phyloP scores from a whole-genome alignment of 2,888 invertebrate genomes.

The Papilio gigon region DNA sequence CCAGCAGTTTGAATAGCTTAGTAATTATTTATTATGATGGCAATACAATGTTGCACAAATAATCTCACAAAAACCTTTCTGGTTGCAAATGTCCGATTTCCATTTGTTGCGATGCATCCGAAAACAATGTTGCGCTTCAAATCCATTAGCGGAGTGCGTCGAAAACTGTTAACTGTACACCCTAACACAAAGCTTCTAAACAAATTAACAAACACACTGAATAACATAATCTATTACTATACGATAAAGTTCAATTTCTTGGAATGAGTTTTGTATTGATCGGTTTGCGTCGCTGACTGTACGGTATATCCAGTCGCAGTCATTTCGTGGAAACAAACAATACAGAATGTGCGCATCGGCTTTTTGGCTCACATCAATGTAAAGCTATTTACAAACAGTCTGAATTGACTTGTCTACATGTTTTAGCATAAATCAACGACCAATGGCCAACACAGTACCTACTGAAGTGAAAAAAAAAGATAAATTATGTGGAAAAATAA shows the following conservation, averaged over 20 bases:
- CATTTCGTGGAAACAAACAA: constrained; percentile 55
- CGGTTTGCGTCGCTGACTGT: constrained; percentile 39
- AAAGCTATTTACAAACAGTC: constrained; percentile 40
- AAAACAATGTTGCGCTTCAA: constrained; percentile 75
- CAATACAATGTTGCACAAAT: constrained; percentile 28
- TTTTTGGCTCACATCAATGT: constrained; percentile 48
- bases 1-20: too few species aligned
- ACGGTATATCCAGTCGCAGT: constrained; percentile 63
- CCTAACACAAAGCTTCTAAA: constrained; percentile 19
- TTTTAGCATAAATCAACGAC: constrained; percentile 27
- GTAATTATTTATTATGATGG: too few species aligned
- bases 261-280: not conserved
- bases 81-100: constrained; percentile 58
- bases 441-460: not conserved
- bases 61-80: constrained; percentile 56
- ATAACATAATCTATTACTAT: constrained; percentile 3
- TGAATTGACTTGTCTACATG: constrained; percentile 38
- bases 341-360: constrained; percentile 51
- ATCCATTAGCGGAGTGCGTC: constrained; percentile 69
- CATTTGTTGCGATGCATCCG: constrained; percentile 64
- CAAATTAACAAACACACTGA: not conserved
- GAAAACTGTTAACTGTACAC: constrained; percentile 61
- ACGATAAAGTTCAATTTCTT: not conserved
- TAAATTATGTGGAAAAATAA: too few species aligned
- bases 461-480: too few species aligned